These are phyloP conservation scores for Rhyzopertha dominica DNA, from an alignment of 1,140 invertebrate genomes.

Conservation along the genomic window DNA sequence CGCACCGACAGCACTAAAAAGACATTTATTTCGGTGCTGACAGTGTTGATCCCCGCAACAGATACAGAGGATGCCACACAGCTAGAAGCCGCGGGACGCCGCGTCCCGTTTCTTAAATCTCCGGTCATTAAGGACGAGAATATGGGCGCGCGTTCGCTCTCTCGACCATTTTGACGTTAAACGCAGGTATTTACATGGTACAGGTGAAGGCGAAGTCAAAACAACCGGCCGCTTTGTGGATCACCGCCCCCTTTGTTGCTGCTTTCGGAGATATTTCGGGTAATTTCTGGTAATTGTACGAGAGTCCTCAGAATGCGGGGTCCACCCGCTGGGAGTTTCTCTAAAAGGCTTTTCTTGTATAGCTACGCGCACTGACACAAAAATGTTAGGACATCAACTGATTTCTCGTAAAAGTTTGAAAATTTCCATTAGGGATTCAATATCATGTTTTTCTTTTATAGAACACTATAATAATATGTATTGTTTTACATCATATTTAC, in stretches of 20 bases:
- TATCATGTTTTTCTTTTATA: too few relatives aligned
- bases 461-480: too few relatives aligned
- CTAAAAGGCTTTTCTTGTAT: too few relatives aligned
- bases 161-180: constrained; percentile 18
- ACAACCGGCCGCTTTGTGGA: constrained; percentile 13
- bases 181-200: constrained; percentile 22
- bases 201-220: constrained; percentile 21
- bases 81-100: constrained; percentile 16
- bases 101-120: constrained; percentile 5
- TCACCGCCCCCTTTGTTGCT: constrained; percentile 18
- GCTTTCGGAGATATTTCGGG: constrained; percentile 16
- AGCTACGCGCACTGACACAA: too few relatives aligned
- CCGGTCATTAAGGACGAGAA: constrained; percentile 12
- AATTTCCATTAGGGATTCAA: too few relatives aligned
- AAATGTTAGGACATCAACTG: too few relatives aligned
- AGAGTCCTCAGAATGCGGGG: too few relatives aligned
- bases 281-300: constrained; percentile 19
- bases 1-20: constrained; percentile 19
- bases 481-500: too few relatives aligned
- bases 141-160: constrained; percentile 1
- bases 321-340: too few relatives aligned
- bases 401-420: too few relatives aligned
- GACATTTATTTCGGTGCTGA: constrained; percentile 23
- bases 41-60: constrained; percentile 20
- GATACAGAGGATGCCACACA: constrained; percentile 24